A percentile compares a stretch with the other conserved stretches of the same genome.
Conservation (phyloP, 1,140 invertebrate genomes). For the Heliconius nattereri region DNA sequence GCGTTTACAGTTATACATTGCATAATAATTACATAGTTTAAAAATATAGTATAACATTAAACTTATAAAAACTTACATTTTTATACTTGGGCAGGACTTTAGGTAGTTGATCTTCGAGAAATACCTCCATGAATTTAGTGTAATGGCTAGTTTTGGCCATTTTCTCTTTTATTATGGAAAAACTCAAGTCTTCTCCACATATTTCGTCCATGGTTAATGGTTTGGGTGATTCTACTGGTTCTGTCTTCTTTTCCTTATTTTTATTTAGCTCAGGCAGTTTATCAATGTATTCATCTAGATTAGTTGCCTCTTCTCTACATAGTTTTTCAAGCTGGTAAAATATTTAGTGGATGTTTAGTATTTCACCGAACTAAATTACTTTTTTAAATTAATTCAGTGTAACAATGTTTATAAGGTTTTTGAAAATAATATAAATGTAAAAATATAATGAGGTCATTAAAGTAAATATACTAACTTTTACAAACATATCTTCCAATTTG, state of each 20-base stretch:
- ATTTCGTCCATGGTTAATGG: constrained; percentile 5
- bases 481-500: constrained; percentile 47
- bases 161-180: constrained; percentile 21
- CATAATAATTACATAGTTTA: no score
- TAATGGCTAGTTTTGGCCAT: constrained; percentile 34
- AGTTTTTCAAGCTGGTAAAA: constrained; percentile 19
- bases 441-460: neutral
- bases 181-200: neutral
- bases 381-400: no score
- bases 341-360: neutral
- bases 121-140: constrained; percentile 39
- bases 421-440: neutral
- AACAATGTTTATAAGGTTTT: neutral
- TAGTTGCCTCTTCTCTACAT: constrained; percentile 8
- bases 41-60: neutral
- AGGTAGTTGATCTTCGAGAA: constrained; percentile 45
- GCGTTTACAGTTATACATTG: no score
- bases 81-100: constrained; percentile 38
- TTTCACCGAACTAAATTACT: no score
- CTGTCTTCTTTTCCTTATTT: neutral
- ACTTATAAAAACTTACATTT: constrained; percentile 38
- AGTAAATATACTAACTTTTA: constrained; percentile 44
- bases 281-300: neutral
- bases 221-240: neutral
- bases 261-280: constrained; percentile 24